A percentile compares a stretch with the other conserved stretches of the same genome.
phyloP scores from a whole-genome alignment of 2,113 vertebrate genomes.

The Etheostoma spectabile region DNA sequence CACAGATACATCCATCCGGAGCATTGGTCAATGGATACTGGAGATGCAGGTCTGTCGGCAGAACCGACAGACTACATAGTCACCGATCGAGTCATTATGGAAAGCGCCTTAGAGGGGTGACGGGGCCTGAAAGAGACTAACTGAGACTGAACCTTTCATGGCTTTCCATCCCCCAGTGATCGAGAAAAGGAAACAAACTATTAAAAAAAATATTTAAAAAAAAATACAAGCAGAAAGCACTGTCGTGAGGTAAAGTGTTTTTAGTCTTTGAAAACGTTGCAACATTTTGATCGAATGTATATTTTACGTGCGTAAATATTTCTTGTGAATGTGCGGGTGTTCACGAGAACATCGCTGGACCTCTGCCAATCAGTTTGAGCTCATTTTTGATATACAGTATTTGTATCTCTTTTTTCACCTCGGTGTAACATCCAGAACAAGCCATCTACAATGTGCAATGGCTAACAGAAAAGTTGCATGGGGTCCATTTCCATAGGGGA shows the following conservation, averaged over 20 bases:
- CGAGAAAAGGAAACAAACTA: background rate
- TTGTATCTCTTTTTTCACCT: constrained; percentile 67
- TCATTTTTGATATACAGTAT: constrained; percentile 59
- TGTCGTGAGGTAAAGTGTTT: constrained; percentile 62
- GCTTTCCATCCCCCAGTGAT: background rate
- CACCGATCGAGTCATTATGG: constrained; percentile 22
- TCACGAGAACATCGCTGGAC: constrained; percentile 25
- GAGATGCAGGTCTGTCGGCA: background rate
- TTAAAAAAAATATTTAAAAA: background rate
- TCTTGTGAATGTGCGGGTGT: constrained; percentile 58
- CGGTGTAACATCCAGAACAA: constrained; percentile 41
- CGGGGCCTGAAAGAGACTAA: constrained; percentile 13
- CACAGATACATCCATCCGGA: constrained; percentile 42
- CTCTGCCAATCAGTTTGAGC: constrained; percentile 32
- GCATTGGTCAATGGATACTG: constrained; percentile 41
- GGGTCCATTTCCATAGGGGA: background rate
- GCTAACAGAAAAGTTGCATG: constrained; percentile 9
- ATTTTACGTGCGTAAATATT: constrained; percentile 58
- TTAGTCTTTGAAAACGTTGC: constrained; percentile 9
- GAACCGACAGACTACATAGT: constrained; percentile 12
- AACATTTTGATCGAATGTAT: constrained; percentile 44
- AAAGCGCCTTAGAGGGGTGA: constrained; percentile 20
- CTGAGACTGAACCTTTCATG: constrained; percentile 21
- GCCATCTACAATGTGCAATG: background rate
- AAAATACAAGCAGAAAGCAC: constrained; percentile 9